These are phyloP conservation scores for Pseudeuparius sepicola DNA, from an alignment of 2,888 invertebrate species.

Conservation along the genomic window DNA sequence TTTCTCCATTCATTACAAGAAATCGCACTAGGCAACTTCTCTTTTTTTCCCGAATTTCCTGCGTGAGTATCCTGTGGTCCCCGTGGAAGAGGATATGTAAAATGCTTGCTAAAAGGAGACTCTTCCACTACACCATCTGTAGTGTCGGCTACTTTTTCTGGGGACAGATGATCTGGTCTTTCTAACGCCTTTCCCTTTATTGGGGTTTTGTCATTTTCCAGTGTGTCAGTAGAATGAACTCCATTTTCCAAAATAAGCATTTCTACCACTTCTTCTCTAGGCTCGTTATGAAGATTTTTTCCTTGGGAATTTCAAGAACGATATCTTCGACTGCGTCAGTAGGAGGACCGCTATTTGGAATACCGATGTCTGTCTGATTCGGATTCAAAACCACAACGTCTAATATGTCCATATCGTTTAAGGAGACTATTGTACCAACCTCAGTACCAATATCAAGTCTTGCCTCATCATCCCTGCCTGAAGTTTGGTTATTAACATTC, in stretches of 20 bases:
- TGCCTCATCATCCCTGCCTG: constrained; percentile 2
- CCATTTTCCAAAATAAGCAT: constrained; percentile 1
- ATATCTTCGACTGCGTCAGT: constrained; percentile 3
- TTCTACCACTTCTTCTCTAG: background rate
- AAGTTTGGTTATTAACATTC: constrained; percentile 1
- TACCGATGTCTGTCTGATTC: too few relatives aligned
- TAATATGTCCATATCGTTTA: constrained; percentile 1
- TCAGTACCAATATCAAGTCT: constrained; percentile 2
- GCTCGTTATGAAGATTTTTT: constrained; percentile 1
- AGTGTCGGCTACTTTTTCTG: constrained; percentile 2
- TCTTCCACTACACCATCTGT: constrained; percentile 1
- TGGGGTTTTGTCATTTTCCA: constrained; percentile 2
- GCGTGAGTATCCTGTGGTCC: constrained; percentile 1
- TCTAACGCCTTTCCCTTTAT: background rate
- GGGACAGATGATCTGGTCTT: background rate
- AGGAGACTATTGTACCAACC: constrained; percentile 1
- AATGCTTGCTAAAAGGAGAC: constrained; percentile 3
- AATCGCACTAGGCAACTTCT: constrained; percentile 7
- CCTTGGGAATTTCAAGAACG: constrained; percentile 1
- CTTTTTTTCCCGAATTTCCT: constrained; percentile 2
- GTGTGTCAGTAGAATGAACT: constrained; percentile 3
- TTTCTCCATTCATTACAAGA: constrained; percentile 7
- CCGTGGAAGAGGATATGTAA: constrained; percentile 1
- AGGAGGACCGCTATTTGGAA: constrained; percentile 1
- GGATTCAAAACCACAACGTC: constrained; percentile 3